Conservation (phyloP, 2,888 invertebrate genomes). For the Bombyx huttoni region DNA sequence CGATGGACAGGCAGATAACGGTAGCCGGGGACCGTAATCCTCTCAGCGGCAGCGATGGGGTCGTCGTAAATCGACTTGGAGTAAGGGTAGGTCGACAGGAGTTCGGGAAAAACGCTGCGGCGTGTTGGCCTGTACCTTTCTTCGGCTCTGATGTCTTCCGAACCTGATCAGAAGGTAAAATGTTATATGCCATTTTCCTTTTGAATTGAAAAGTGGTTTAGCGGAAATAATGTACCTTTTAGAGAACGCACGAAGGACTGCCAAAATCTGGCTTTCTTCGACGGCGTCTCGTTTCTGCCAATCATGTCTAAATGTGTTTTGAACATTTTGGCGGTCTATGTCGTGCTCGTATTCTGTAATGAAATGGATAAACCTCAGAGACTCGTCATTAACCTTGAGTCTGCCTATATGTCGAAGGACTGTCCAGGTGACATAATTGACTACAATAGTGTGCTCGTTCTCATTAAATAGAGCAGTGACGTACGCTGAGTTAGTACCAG, state of each 20-base stretch:
- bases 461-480: conserved; percentile 67
- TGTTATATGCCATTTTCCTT: background rate
- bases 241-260: conserved; percentile 93
- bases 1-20: conserved; percentile 92
- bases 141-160: conserved; percentile 92
- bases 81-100: conserved; percentile 81
- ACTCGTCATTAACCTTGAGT: conserved; percentile 37
- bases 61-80: conserved; percentile 91
- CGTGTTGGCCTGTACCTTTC: conserved; percentile 81
- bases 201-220: background rate
- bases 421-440: conserved; percentile 58
- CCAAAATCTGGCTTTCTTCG: conserved; percentile 95
- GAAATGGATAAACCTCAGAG: conserved; percentile 16
- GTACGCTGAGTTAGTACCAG: conserved; percentile 49
- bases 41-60: conserved; percentile 83
- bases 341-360: conserved; percentile 83
- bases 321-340: conserved; percentile 85
- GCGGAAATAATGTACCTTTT: conserved; percentile 77
- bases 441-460: conserved; percentile 47
- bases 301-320: conserved; percentile 95
- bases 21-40: conserved; percentile 90
- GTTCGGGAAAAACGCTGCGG: conserved; percentile 83
- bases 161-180: conserved; percentile 71
- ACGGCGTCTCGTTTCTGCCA: conserved; percentile 91
- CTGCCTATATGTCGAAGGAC: conserved; percentile 22